phyloP scores from a whole-genome alignment of 2,888 invertebrate genomes.

The Cerastis rubricosa region DNA sequence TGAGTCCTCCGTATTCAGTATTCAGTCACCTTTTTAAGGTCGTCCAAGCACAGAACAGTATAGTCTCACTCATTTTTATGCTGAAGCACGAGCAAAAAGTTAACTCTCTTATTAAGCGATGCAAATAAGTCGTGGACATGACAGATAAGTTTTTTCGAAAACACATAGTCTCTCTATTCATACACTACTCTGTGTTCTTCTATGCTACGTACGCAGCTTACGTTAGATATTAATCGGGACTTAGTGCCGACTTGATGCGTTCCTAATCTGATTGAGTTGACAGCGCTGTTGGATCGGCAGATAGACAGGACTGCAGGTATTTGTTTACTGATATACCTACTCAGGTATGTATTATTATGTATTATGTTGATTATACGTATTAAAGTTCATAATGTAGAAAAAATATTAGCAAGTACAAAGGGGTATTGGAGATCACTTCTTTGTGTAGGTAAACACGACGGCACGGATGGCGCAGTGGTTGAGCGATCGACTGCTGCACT shows the following conservation, averaged over 20 bases:
- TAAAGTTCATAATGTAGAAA: no score
- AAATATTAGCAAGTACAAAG: no score
- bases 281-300: conserved; percentile 51
- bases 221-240: conserved; percentile 66
- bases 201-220: conserved; percentile 13
- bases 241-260: conserved; percentile 65
- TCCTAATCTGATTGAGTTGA: conserved; percentile 75
- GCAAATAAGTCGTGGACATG: neutral
- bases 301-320: conserved; percentile 22
- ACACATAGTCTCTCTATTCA: conserved; percentile 5
- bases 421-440: no score
- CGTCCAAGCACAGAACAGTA: neutral
- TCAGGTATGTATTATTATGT: neutral
- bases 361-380: neutral
- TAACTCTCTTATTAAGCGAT: no score
- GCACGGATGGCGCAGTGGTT: no score
- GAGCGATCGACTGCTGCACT: no score
- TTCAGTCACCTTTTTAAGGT: neutral
- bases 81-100: neutral
- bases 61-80: neutral
- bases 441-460: no score
- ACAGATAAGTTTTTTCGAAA: neutral
- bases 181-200: conserved; percentile 21
- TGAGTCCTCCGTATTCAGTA: neutral
- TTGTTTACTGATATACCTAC: conserved; percentile 3